Conservation (phyloP, 2,113 vertebrate genomes). For the Odontesthes bonariensis region DNA sequence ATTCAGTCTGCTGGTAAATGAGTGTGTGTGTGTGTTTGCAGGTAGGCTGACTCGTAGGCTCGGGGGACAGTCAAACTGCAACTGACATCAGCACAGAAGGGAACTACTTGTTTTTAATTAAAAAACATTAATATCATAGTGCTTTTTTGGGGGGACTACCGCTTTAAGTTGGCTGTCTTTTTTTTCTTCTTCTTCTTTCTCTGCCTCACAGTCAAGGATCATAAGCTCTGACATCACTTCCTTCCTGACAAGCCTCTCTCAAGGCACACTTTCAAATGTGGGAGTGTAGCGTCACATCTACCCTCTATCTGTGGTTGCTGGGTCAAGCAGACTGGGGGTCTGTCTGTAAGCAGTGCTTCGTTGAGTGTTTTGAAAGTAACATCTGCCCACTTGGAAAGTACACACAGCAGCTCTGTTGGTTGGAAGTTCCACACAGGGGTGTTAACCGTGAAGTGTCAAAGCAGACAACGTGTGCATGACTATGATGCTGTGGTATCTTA, state of each 20-base stretch:
- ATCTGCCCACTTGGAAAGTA: conserved; percentile 75
- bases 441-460: conserved; percentile 3
- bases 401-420: conserved; percentile 14
- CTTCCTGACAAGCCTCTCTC: conserved; percentile 42
- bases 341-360: neutral
- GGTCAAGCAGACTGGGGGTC: conserved; percentile 38
- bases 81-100: neutral
- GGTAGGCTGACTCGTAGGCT: conserved; percentile 34
- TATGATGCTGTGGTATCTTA: neutral
- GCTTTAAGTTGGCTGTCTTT: neutral
- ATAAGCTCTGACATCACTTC: conserved; percentile 52
- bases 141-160: neutral
- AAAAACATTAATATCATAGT: too few relatives aligned
- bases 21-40: conserved; percentile 22
- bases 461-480: neutral
- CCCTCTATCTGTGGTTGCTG: conserved; percentile 5
- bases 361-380: neutral
- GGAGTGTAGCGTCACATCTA: neutral
- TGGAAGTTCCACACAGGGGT: conserved; percentile 67
- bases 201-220: neutral
- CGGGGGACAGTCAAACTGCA: conserved; percentile 24
- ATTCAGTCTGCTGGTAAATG: conserved; percentile 61
- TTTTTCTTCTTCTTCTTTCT: neutral
- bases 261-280: neutral
- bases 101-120: conserved; percentile 9